Evolutionary conservation across 2,113 vertebrate species (phyloP).

Genomic region (Clupea harengus): DNA sequence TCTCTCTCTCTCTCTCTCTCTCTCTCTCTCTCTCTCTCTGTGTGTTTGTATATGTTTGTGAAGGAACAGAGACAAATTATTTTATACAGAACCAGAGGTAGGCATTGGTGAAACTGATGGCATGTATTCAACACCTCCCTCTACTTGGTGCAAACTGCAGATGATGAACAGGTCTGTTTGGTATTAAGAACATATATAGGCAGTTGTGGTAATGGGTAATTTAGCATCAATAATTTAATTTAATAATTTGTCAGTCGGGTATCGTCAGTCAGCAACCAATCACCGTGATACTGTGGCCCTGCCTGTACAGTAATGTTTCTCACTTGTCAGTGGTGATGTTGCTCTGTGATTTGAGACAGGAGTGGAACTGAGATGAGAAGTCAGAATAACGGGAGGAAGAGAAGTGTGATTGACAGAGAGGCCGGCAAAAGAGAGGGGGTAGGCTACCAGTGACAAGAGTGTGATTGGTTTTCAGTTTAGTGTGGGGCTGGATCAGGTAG

Average conservation of each 20-base stretch:
- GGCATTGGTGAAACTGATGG: no score
- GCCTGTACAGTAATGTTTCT: background rate
- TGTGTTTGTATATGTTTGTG: background rate
- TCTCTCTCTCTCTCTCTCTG: background rate
- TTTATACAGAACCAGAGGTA: background rate
- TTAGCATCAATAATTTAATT: background rate
- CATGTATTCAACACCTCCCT: background rate
- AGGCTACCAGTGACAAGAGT: background rate
- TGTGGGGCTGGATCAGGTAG: constrained; percentile 7
- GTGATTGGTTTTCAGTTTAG: constrained; percentile 28
- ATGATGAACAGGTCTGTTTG: background rate
- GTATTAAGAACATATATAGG: background rate
- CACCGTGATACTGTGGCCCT: background rate
- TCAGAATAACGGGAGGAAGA: background rate
- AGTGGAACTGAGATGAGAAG: background rate
- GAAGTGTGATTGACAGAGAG: constrained; percentile 17
- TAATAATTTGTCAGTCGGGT: no score
- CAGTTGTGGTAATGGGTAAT: background rate
- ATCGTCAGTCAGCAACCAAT: background rate
- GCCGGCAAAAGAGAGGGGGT: background rate
- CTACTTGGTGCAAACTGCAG: background rate
- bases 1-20: background rate
- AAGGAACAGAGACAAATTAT: background rate
- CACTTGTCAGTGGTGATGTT: background rate
- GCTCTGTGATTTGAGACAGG: background rate